Evolutionary conservation across 2,797 vertebrate species (phyloP).

Genomic region (Eleutherodactylus coqui): DNA sequence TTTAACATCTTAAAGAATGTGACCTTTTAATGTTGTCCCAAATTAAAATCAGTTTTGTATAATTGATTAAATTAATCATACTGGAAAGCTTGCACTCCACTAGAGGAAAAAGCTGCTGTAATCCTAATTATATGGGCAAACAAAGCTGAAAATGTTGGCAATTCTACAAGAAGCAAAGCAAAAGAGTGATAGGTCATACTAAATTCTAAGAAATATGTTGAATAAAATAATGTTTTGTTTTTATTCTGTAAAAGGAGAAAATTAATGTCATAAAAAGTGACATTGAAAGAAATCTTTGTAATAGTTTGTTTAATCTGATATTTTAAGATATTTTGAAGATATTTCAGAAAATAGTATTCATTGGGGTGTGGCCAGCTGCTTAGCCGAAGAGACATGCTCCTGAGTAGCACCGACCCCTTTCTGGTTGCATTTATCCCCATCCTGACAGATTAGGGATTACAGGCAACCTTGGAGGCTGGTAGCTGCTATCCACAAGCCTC

Average conservation of each 20-base stretch:
- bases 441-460: no score
- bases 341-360: background rate
- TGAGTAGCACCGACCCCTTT: no score
- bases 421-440: no score
- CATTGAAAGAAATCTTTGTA: background rate
- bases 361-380: no score
- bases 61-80: constrained; percentile 9
- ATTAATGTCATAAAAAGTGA: background rate
- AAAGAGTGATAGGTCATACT: background rate
- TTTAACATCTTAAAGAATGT: background rate
- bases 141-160: background rate
- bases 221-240: background rate
- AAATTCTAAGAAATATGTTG: background rate
- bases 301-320: background rate
- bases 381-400: no score
- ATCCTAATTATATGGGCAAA: background rate
- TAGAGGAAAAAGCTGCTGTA: background rate
- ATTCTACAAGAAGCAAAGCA: background rate
- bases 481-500: no score
- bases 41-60: background rate
- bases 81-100: background rate
- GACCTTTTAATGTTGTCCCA: background rate
- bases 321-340: background rate
- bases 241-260: background rate
- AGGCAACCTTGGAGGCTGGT: no score